Conservation (phyloP, 2,113 vertebrate species). For the Lipophrys pholis region DNA sequence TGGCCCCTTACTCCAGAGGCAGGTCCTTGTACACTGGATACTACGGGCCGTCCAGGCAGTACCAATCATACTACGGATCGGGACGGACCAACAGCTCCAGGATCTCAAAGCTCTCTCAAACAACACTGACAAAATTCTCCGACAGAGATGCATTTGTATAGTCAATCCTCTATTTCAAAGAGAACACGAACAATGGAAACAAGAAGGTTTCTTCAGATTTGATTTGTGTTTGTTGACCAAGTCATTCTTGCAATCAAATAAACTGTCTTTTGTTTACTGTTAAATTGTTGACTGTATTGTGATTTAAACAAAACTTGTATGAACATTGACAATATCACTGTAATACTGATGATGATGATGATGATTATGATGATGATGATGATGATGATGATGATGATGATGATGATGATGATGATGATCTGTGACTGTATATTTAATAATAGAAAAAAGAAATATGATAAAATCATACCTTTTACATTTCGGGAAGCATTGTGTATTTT, state of each 20-base stretch:
- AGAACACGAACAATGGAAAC: neutral
- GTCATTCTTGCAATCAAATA: neutral
- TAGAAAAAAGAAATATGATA: too few species aligned
- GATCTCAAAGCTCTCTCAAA: constrained; percentile 65
- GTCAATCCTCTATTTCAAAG: neutral
- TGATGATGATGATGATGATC: too few species aligned
- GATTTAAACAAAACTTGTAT: constrained; percentile 12
- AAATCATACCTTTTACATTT: neutral
- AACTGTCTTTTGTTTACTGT: constrained; percentile 32
- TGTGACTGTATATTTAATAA: neutral
- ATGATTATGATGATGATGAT: too few species aligned
- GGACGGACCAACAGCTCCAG: constrained; percentile 51
- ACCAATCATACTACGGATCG: constrained; percentile 55
- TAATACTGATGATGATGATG: neutral
- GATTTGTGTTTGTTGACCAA: constrained; percentile 3
- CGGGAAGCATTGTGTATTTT: neutral
- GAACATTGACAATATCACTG: neutral
- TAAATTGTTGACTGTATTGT: constrained; percentile 2
- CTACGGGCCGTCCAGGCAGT: constrained; percentile 54
- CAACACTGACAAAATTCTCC: constrained; percentile 53
- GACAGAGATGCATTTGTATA: constrained; percentile 81
- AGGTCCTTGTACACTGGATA: constrained; percentile 64
- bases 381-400: too few species aligned
- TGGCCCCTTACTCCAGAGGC: constrained; percentile 43
- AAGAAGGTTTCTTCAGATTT: neutral